These are phyloP conservation scores for Rhinella marina DNA, from an alignment of 2,797 vertebrate species.

Conservation along the genomic window DNA sequence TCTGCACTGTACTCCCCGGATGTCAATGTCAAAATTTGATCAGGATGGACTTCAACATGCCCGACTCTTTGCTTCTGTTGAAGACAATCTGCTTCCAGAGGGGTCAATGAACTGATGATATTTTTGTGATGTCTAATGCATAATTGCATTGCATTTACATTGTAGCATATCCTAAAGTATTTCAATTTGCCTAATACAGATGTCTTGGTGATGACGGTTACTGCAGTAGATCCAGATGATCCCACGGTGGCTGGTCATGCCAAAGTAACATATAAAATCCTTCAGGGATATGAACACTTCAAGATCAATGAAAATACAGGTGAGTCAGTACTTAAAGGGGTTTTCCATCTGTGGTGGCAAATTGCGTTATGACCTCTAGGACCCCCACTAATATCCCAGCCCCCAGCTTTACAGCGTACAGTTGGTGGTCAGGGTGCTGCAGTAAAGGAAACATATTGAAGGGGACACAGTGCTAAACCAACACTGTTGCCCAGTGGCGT, in stretches of 20 bases:
- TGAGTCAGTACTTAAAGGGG: slow-evolving; percentile 60
- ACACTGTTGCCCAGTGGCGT: too few relatives aligned
- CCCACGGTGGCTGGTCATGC: slow-evolving; percentile 76
- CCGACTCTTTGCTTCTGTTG: too few relatives aligned
- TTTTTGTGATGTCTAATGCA: too few relatives aligned
- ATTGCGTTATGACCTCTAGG: not conserved
- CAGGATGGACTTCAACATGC: too few relatives aligned
- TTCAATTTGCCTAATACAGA: slow-evolving; percentile 65
- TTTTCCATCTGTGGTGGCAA: not conserved
- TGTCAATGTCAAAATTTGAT: too few relatives aligned
- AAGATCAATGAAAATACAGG: slow-evolving; percentile 71
- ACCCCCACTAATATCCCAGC: not conserved
- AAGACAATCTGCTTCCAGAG: too few relatives aligned
- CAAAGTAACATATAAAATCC: slow-evolving; percentile 73
- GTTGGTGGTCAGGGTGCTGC: too few relatives aligned
- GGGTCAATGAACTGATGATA: too few relatives aligned
- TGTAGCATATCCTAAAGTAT: not conserved
- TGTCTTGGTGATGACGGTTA: slow-evolving; percentile 74
- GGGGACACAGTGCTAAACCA: too few relatives aligned
- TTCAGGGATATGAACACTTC: slow-evolving; percentile 71
- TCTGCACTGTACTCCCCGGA: too few relatives aligned
- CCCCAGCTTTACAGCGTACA: too few relatives aligned
- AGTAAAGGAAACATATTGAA: too few relatives aligned
- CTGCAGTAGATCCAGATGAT: slow-evolving; percentile 78
- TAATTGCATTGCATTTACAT: not conserved